Evolutionary conservation across 2,797 vertebrate species (phyloP).

Genomic region (Coregonus ussuriensis): DNA sequence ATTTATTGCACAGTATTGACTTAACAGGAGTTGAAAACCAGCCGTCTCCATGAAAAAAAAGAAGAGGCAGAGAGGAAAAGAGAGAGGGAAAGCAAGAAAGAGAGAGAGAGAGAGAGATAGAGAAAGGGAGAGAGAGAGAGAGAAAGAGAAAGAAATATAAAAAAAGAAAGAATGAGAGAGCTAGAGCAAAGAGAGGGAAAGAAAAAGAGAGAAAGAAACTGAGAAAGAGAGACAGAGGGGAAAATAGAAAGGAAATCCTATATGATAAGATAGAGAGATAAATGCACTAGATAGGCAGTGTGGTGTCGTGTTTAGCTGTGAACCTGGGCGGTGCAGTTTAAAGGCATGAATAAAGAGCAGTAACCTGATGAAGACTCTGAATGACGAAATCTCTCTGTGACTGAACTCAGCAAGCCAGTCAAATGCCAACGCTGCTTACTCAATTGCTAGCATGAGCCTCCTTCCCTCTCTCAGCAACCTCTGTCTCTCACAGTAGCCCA

Average conservation of each 20-base stretch:
- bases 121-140: constrained; percentile 42
- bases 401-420: constrained; percentile 37
- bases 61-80: constrained; percentile 7
- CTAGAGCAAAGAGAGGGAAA: neutral
- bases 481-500: constrained; percentile 5
- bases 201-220: neutral
- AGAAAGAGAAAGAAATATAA: constrained; percentile 9
- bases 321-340: constrained; percentile 38
- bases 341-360: constrained; percentile 33
- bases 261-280: constrained; percentile 8
- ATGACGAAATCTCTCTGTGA: constrained; percentile 26
- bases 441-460: neutral
- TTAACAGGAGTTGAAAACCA: constrained; percentile 66
- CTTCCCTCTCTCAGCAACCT: neutral
- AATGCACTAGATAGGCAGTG: neutral
- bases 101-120: constrained; percentile 36
- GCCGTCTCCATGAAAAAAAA: constrained; percentile 49
- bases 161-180: neutral
- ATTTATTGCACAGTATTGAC: constrained; percentile 75
- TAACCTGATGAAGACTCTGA: constrained; percentile 18
- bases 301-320: constrained; percentile 31
- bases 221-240: constrained; percentile 1
- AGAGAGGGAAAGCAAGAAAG: constrained; percentile 25
- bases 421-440: constrained; percentile 16
- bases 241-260: constrained; percentile 23